Percentiles rank a stretch among this genome's conserved stretches.
These are phyloP conservation scores for Eupsilia transversa DNA, from an alignment of 2,888 invertebrate species.

Conservation along the genomic window DNA sequence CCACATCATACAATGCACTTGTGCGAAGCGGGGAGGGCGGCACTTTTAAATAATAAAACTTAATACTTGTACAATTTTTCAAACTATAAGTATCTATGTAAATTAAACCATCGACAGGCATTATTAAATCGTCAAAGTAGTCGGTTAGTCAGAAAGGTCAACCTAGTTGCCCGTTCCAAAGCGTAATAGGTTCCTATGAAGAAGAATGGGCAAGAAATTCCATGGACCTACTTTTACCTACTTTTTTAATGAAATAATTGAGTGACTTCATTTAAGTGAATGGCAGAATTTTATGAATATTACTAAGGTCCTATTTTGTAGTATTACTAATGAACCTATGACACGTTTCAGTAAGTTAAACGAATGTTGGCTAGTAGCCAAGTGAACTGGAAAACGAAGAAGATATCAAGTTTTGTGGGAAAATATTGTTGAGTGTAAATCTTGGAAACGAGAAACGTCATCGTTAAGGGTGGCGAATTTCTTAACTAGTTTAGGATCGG, in stretches of 20 bases:
- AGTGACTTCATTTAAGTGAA: neutral
- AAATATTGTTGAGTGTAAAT: neutral
- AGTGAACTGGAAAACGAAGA: neutral
- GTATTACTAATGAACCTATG: constrained; percentile 32
- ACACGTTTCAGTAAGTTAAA: constrained; percentile 17
- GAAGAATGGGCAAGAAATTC: neutral
- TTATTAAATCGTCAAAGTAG: too few relatives aligned
- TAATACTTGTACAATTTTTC: too few relatives aligned
- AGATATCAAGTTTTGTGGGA: constrained; percentile 1
- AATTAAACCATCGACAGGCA: too few relatives aligned
- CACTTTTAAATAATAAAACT: too few relatives aligned
- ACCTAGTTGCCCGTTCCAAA: neutral
- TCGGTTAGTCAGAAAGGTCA: neutral
- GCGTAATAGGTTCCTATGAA: too few relatives aligned
- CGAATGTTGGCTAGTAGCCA: constrained; percentile 24
- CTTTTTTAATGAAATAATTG: neutral
- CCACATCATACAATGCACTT: too few relatives aligned
- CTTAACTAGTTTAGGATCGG: neutral
- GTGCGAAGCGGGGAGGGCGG: too few relatives aligned
- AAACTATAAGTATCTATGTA: too few relatives aligned
- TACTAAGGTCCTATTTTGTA: constrained; percentile 24
- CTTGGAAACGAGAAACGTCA: neutral
- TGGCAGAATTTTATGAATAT: neutral
- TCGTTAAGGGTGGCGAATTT: neutral
- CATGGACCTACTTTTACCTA: too few relatives aligned